Conservation (phyloP, 2,113 vertebrate species). For the Cnemophilus loriae region DNA sequence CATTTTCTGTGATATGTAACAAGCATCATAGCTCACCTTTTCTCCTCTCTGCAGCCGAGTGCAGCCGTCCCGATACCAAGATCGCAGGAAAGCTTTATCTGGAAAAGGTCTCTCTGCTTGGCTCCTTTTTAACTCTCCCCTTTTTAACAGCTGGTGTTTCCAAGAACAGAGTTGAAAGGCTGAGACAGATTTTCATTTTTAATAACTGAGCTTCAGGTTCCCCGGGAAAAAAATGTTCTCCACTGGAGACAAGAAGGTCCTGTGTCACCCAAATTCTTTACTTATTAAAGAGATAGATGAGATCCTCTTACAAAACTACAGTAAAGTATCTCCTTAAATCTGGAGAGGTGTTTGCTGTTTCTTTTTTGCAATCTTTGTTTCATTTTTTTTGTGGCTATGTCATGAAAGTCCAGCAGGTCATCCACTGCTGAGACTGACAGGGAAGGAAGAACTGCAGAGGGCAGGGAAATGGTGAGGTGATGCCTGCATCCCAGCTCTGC, state of each 20-base stretch:
- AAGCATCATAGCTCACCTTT: slow-evolving; percentile 41
- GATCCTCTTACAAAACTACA: slow-evolving; percentile 58
- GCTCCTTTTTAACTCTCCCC: slow-evolving; percentile 11
- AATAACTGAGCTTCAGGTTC: slow-evolving; percentile 65
- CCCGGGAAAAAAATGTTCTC: slow-evolving; percentile 42
- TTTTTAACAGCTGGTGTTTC: slow-evolving; percentile 53
- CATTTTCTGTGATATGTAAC: not conserved
- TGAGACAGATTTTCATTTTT: slow-evolving; percentile 67
- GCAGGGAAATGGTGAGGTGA: not conserved
- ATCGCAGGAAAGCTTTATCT: not conserved
- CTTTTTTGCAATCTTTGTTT: not conserved
- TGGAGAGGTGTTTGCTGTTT: not conserved
- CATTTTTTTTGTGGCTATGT: not conserved
- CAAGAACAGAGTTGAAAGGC: slow-evolving; percentile 49
- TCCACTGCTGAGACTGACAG: not conserved
- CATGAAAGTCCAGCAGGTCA: not conserved
- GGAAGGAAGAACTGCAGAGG: not conserved
- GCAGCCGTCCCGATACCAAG: not conserved
- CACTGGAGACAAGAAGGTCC: slow-evolving; percentile 59
- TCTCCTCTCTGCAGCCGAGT: not conserved
- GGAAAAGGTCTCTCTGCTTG: not conserved
- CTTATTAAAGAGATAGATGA: slow-evolving; percentile 66
- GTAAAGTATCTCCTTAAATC: slow-evolving; percentile 34
- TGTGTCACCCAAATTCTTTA: slow-evolving; percentile 68
- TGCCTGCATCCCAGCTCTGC: not conserved